A percentile compares a stretch with the other conserved stretches of the same genome.
These are phyloP conservation scores for Caenorhabditis angaria DNA, from an alignment of 2,888 invertebrate species.

Conservation along the genomic window DNA sequence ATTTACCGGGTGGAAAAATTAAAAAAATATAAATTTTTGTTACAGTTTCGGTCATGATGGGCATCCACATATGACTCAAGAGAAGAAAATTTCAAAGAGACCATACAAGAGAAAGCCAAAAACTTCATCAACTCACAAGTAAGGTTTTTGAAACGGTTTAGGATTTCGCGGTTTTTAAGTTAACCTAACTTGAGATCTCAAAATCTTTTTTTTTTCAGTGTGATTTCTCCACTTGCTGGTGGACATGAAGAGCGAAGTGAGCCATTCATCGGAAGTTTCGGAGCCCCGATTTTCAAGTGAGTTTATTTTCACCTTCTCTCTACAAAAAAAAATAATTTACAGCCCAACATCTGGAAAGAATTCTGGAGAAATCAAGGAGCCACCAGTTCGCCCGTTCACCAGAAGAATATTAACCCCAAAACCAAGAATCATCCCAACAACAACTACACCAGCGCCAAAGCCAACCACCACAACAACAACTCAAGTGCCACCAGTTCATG, in stretches of 20 bases:
- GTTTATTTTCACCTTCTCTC: not conserved
- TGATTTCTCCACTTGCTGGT: constrained; percentile 33
- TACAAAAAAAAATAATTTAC: constrained; percentile 8
- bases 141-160: not conserved
- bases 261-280: constrained; percentile 50
- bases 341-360: constrained; percentile 40
- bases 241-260: constrained; percentile 36
- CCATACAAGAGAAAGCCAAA: constrained; percentile 45
- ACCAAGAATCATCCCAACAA: constrained; percentile 26
- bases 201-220: constrained; percentile 23
- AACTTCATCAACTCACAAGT: constrained; percentile 41
- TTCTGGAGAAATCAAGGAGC: not conserved
- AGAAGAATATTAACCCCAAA: constrained; percentile 32
- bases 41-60: constrained; percentile 25
- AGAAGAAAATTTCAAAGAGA: constrained; percentile 33
- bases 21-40: not conserved
- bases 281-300: constrained; percentile 49
- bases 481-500: constrained; percentile 22
- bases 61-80: constrained; percentile 33
- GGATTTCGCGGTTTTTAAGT: not conserved
- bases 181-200: constrained; percentile 31
- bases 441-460: constrained; percentile 27
- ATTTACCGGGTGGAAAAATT: not conserved
- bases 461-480: constrained; percentile 13
- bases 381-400: constrained; percentile 18